phyloP scores from a whole-genome alignment of 2,113 vertebrate species.

The Corythoichthys haematopterus region DNA sequence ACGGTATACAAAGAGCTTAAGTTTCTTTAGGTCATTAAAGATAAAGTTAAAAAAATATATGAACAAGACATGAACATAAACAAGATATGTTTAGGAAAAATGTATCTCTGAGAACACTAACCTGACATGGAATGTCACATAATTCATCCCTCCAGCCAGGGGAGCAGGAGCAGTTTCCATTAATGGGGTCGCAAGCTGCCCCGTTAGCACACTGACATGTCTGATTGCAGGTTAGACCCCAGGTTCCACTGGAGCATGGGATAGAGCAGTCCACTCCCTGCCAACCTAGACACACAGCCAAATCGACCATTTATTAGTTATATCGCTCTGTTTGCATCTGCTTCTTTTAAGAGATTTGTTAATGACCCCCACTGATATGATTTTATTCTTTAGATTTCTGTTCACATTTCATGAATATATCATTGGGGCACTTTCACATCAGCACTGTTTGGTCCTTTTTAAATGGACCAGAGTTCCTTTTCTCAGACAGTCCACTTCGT shows the following conservation, averaged over 20 bases:
- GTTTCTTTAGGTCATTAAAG: neutral
- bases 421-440: too few relatives aligned
- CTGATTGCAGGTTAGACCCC: constrained; percentile 85
- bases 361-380: too few relatives aligned
- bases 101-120: constrained; percentile 56
- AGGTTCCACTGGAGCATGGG: constrained; percentile 79
- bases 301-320: neutral
- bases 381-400: neutral
- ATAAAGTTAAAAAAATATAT: neutral
- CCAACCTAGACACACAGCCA: constrained; percentile 74
- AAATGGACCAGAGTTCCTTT: too few relatives aligned
- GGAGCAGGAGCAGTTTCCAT: constrained; percentile 81
- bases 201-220: constrained; percentile 78
- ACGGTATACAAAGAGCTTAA: neutral
- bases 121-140: constrained; percentile 80
- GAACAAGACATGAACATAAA: neutral
- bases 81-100: neutral
- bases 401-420: too few relatives aligned
- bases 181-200: constrained; percentile 77
- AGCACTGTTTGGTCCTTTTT: too few relatives aligned
- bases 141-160: constrained; percentile 80
- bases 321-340: neutral
- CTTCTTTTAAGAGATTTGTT: neutral
- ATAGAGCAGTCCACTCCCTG: constrained; percentile 83
- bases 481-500: too few relatives aligned